Evolutionary conservation across 2,888 invertebrate genomes (phyloP), one percentile per base, ranked within the genome.

Genomic region (Bembecia ichneumoniformis): DNA sequence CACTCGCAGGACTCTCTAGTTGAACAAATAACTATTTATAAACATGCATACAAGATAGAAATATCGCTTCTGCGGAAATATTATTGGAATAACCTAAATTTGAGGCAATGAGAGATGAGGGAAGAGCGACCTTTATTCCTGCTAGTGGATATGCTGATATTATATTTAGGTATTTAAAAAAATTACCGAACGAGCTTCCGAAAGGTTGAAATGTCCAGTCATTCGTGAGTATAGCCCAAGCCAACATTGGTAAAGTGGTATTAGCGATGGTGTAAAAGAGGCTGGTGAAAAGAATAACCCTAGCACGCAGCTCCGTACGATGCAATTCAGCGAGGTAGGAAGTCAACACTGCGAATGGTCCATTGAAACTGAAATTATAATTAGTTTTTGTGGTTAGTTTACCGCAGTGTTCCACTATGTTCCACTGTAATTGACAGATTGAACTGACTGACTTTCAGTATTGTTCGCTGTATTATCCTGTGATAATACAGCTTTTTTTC

Each of bases 281-380:
- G 49, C 93, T 92, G 17, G 91, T 84, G 48, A 90, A 81, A 62
- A 92, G 88, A 54, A 93, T 87, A 43, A 93, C 89, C 11, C 89
- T 83, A 1, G 91, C 88, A 9, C 94, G 88, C 58, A 92, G 87
- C 52, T 89, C 87, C 0, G 89, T 81, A 17, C 91, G 88, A 66
- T 94, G 94, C 50, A 94, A 88, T 71, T 95, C 95, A 0, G 93
- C 91, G 46, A 94, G 64, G 70, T 93, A 94, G 0, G 93, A 89
- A 64, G 92, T 89, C 45, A 93, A 73, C 3, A 94, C 91, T 0
- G 94, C 93, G 66, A 91, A 91, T 0, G 94, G 94, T 1, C 94
- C 94, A 59, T 87, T 89, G 68, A 83, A 83, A 4, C 83, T 87
- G 66, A 28, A 46, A 20, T 4, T 10, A 40, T n/a, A 7, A 20